Percentiles rank a stretch among this genome's conserved stretches.
Conservation (phyloP, 2,113 vertebrate species). For the Cyanoramphus novaezelandiae region DNA sequence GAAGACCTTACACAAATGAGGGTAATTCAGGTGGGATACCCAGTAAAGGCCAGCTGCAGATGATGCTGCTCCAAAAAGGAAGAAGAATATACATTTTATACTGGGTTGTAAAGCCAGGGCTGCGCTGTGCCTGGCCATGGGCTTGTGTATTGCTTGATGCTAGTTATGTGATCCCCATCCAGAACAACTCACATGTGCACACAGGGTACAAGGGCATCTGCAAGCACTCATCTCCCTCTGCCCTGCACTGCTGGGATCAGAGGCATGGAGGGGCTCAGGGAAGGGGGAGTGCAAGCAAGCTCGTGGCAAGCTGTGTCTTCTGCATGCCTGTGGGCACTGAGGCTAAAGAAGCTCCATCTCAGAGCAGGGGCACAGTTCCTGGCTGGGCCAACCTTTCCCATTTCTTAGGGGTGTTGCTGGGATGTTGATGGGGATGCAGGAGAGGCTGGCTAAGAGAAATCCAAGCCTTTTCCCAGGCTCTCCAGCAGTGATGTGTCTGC, state of each 20-base stretch:
- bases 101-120: neutral
- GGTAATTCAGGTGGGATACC: neutral
- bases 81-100: neutral
- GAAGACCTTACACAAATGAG: neutral
- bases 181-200: neutral
- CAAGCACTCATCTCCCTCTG: neutral
- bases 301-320: accelerated
- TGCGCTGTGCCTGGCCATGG: neutral
- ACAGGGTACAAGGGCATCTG: neutral
- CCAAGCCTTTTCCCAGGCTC: neutral
- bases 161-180: neutral
- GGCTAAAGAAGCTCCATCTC: neutral
- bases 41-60: neutral
- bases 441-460: neutral
- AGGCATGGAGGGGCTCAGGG: neutral
- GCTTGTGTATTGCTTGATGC: neutral
- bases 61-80: neutral
- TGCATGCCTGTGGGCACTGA: accelerated
- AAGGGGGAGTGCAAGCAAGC: neutral
- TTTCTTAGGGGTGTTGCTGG: neutral
- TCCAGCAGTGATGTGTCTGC: neutral
- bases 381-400: neutral
- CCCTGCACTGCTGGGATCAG: neutral
- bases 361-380: neutral
- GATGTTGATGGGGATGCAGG: neutral